Evolutionary conservation across 1,140 invertebrate species (phyloP).

Genomic region (Drosophila nigromelanica): DNA sequence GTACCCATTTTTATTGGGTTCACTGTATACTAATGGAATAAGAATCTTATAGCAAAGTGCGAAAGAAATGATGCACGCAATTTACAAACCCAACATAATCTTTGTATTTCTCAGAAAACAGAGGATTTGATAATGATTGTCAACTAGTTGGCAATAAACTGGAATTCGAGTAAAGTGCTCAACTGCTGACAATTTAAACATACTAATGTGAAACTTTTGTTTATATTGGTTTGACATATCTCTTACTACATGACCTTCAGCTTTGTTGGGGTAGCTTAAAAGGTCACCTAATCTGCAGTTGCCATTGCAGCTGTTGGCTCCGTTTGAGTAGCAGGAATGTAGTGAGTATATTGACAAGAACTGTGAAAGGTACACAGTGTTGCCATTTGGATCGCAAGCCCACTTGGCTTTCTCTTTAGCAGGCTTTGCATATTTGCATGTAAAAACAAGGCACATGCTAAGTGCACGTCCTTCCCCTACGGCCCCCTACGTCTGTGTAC

Average conservation of each 20-base stretch:
- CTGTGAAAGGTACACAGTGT: slow-evolving; percentile 54
- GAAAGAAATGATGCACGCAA: no score
- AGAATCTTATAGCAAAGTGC: no score
- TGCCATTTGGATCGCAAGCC: slow-evolving; percentile 34
- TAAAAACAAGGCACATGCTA: slow-evolving; percentile 50
- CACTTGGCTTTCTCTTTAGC: slow-evolving; percentile 24
- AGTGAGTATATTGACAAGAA: slow-evolving; percentile 62
- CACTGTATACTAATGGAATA: no score
- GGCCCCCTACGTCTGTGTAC: slow-evolving; percentile 3
- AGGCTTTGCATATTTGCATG: slow-evolving; percentile 71
- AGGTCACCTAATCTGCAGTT: slow-evolving; percentile 37
- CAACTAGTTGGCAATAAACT: no score
- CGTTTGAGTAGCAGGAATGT: slow-evolving; percentile 14
- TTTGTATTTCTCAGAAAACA: no score
- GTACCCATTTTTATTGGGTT: no score
- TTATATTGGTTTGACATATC: not conserved
- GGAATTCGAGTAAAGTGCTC: not conserved
- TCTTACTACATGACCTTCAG: not conserved
- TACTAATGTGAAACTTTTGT: no score
- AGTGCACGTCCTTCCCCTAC: not conserved
- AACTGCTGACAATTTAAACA: not conserved
- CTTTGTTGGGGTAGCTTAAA: slow-evolving; percentile 7
- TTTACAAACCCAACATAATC: no score
- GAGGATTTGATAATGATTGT: no score
- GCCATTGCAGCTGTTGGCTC: no score